Percentiles rank a stretch among this genome's conserved stretches.
Conservation (phyloP, 2,113 vertebrate genomes). For the Illadopsis cleaveri region DNA sequence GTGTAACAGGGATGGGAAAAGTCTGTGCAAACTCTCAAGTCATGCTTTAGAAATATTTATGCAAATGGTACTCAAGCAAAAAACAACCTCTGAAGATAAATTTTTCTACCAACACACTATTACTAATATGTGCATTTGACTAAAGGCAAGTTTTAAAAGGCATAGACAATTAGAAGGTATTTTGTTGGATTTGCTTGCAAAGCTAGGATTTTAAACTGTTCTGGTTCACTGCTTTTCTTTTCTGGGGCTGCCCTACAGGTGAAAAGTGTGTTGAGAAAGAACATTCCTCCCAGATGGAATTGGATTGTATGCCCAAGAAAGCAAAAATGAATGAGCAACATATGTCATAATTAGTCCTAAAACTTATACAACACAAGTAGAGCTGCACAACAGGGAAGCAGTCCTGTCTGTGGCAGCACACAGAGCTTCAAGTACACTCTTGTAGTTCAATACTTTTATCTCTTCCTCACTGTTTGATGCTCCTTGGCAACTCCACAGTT, state of each 20-base stretch:
- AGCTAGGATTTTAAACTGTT: not conserved
- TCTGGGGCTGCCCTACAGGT: not conserved
- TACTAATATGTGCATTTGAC: not conserved
- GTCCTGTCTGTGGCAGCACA: not conserved
- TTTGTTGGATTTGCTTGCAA: not conserved
- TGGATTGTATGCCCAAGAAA: not conserved
- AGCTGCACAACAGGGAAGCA: not conserved
- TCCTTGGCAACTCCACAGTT: conserved; percentile 35
- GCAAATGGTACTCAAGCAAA: not conserved
- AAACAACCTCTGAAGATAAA: not conserved
- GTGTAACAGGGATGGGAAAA: not conserved
- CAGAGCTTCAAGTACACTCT: not conserved
- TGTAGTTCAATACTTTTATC: conserved; percentile 1
- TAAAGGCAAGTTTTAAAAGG: not conserved
- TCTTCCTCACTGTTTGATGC: not conserved
- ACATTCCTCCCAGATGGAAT: not conserved
- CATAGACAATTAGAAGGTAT: not conserved
- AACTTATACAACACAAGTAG: not conserved
- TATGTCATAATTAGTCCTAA: not conserved
- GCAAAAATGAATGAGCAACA: not conserved
- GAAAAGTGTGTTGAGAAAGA: not conserved
- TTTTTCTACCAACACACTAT: not conserved
- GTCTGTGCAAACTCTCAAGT: not conserved
- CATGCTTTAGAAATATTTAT: not conserved
- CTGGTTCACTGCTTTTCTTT: not conserved